Conservation (phyloP, 2,797 vertebrate genomes). For the Sebastiscus tertius region DNA sequence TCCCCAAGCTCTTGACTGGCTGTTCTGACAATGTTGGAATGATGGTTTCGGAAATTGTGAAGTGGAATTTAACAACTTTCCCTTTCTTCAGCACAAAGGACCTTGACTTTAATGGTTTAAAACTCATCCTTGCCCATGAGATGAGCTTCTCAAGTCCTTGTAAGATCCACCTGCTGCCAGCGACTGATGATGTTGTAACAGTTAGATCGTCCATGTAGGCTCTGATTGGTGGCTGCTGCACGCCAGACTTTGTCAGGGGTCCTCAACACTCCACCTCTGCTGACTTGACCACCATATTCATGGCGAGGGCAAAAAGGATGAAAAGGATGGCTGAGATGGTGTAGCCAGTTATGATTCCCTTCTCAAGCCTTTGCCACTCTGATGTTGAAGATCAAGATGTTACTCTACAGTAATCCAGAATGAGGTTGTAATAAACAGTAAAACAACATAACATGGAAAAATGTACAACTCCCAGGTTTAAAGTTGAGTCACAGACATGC, state of each 20-base stretch:
- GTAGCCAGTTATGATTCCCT: not conserved
- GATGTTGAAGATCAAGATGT: too few relatives aligned
- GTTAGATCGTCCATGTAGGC: not conserved
- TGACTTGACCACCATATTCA: too few relatives aligned
- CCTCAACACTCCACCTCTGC: not conserved
- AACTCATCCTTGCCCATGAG: not conserved
- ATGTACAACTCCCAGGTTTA: too few relatives aligned
- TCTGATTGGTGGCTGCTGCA: not conserved
- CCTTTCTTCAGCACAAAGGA: not conserved
- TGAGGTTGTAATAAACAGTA: too few relatives aligned
- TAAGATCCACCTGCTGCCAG: not conserved
- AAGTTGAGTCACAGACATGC: too few relatives aligned
- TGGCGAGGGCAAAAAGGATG: not conserved
- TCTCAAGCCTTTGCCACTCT: not conserved
- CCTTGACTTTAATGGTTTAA: not conserved
- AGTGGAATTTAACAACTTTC: not conserved
- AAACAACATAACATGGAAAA: too few relatives aligned
- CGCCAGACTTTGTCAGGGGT: not conserved
- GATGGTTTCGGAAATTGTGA: too few relatives aligned
- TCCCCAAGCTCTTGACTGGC: not conserved
- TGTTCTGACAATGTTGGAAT: too few relatives aligned
- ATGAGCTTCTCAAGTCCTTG: not conserved
- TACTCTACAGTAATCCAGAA: too few relatives aligned
- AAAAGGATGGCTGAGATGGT: not conserved
- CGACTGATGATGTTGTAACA: not conserved